These are phyloP conservation scores for Pogonophryne albipinna DNA, from an alignment of 2,797 vertebrate genomes.

Conservation along the genomic window DNA sequence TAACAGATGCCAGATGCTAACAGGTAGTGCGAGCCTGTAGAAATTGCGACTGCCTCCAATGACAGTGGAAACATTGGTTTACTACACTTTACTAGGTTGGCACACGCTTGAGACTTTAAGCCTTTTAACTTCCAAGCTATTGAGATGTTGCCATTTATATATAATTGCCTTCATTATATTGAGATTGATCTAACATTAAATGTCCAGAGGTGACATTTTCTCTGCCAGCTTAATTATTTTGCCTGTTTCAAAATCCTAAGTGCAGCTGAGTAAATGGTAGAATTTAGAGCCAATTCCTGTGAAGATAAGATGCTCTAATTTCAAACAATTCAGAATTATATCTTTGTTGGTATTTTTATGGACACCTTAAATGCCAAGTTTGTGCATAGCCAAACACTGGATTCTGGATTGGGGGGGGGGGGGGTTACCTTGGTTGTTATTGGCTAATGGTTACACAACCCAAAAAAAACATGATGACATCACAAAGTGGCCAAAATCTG, in stretches of 20 bases:
- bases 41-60: too few relatives aligned
- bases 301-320: not conserved
- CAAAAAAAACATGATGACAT: too few relatives aligned
- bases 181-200: conserved; percentile 5
- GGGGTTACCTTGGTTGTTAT: too few relatives aligned
- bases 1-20: too few relatives aligned
- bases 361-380: not conserved
- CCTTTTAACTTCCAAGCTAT: not conserved
- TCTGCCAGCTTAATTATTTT: not conserved
- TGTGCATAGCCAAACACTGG: not conserved
- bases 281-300: not conserved
- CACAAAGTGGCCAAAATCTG: too few relatives aligned
- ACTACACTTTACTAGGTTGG: too few relatives aligned
- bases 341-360: not conserved
- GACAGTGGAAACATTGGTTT: too few relatives aligned
- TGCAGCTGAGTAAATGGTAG: not conserved
- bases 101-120: conserved; percentile 2
- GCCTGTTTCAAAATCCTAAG: not conserved
- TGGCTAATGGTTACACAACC: too few relatives aligned
- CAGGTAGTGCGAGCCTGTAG: too few relatives aligned
- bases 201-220: not conserved
- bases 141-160: conserved; percentile 7
- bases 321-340: not conserved
- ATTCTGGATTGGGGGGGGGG: too few relatives aligned
- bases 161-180: conserved; percentile 14